Conservation (phyloP, 2,113 vertebrate genomes). For the Gasterosteus nipponicus region DNA sequence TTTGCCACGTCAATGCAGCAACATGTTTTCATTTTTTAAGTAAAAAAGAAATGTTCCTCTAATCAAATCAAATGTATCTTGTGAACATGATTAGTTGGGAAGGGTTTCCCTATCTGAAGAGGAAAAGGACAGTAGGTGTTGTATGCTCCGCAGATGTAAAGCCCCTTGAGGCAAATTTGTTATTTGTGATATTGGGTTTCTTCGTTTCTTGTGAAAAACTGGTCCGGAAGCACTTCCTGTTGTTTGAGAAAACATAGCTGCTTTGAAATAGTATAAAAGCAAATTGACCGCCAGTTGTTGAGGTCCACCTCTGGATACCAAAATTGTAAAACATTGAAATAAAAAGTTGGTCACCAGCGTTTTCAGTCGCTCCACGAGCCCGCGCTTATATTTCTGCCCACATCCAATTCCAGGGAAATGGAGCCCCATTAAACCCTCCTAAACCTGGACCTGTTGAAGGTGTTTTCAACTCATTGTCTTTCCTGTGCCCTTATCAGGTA, state of each 20-base stretch:
- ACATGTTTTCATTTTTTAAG: not conserved
- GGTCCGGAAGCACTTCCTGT: not conserved
- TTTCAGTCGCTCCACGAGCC: not conserved
- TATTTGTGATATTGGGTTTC: not conserved
- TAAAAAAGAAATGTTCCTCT: not conserved
- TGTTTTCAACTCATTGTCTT: conserved; percentile 40
- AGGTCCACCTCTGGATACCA: not conserved
- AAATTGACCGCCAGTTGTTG: conserved; percentile 12
- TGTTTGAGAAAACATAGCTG: conserved; percentile 4
- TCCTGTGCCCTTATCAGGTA: conserved; percentile 81
- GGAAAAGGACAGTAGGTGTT: not conserved
- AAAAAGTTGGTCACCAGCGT: not conserved
- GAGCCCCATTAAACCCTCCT: not conserved
- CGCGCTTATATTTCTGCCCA: not conserved
- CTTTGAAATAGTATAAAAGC: not conserved
- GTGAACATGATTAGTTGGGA: not conserved
- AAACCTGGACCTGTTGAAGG: conserved; percentile 21
- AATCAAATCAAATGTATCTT: not conserved
- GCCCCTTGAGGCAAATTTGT: not conserved
- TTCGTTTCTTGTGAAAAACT: not conserved
- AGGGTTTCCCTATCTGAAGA: not conserved
- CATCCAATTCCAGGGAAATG: not conserved
- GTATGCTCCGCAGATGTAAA: not conserved
- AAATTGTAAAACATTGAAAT: not conserved
- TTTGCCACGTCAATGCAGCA: not conserved